These are phyloP conservation scores for Orycteropus afer DNA, from an alignment of 2,113 vertebrate genomes.

Conservation along the genomic window DNA sequence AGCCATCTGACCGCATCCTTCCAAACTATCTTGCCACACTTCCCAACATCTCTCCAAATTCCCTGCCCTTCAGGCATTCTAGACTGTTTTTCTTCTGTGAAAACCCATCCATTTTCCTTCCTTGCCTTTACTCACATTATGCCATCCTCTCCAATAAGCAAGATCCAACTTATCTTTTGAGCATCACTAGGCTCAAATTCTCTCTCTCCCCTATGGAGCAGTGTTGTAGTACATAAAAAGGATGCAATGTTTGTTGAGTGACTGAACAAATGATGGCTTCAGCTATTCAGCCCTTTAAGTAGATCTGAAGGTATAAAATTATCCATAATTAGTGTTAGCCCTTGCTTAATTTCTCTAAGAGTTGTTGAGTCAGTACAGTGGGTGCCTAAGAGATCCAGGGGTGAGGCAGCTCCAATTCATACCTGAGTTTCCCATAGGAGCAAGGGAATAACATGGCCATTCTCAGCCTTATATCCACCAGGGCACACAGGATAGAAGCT, in stretches of 20 bases:
- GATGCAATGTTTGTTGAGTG: not conserved
- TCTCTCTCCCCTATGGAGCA: not conserved
- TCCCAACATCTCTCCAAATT: slow-evolving; percentile 14
- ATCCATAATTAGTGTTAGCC: not conserved
- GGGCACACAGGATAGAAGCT: not conserved
- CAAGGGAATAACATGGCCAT: not conserved
- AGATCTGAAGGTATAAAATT: not conserved
- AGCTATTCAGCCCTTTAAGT: not conserved
- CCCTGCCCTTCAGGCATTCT: not conserved
- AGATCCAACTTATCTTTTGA: slow-evolving; percentile 24
- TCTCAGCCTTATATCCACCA: not conserved
- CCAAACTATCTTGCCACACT: not conserved
- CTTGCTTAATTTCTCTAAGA: not conserved
- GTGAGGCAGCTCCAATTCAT: not conserved
- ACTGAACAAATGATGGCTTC: slow-evolving; percentile 22
- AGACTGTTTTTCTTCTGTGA: slow-evolving; percentile 4
- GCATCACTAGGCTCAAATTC: not conserved
- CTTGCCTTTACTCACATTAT: not conserved
- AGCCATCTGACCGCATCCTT: not conserved
- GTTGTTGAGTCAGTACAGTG: not conserved
- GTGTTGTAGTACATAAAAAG: not conserved
- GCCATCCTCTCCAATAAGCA: not conserved
- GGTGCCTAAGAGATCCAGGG: not conserved
- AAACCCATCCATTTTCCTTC: not conserved
- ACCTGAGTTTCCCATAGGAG: not conserved